These are phyloP conservation scores for Narcine bancroftii DNA, from an alignment of 2,113 vertebrate genomes.

Conservation along the genomic window DNA sequence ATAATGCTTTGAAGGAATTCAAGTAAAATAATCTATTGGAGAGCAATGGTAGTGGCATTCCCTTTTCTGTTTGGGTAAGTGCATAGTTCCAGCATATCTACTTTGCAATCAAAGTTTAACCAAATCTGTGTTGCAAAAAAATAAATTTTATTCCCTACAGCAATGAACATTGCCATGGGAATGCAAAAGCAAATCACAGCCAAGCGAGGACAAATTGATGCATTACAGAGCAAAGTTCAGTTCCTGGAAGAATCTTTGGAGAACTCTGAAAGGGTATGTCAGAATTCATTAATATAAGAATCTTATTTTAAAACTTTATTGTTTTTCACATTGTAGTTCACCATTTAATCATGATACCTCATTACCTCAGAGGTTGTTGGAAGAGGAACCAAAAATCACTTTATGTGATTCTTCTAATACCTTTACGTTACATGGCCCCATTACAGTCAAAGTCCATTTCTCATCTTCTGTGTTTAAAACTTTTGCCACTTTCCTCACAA, in stretches of 20 bases:
- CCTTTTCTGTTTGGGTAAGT: neutral
- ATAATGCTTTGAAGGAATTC: neutral
- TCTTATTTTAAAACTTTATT: neutral
- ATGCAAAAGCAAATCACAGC: slow-evolving; percentile 77
- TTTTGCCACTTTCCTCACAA: neutral
- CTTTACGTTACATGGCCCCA: neutral
- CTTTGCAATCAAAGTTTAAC: neutral
- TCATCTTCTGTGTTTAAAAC: neutral
- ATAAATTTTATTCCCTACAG: slow-evolving; percentile 45
- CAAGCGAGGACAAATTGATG: slow-evolving; percentile 68
- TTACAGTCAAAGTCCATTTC: neutral
- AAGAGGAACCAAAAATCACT: neutral
- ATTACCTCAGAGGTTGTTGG: neutral
- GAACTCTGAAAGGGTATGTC: slow-evolving; percentile 60
- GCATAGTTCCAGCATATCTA: neutral
- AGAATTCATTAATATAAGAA: neutral
- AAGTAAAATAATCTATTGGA: neutral
- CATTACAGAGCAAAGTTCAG: slow-evolving; percentile 66
- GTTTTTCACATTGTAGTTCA: neutral
- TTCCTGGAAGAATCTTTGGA: slow-evolving; percentile 67
- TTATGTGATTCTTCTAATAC: neutral
- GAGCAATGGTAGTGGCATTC: neutral
- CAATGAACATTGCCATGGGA: slow-evolving; percentile 64
- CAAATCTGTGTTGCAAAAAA: neutral
- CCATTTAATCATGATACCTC: neutral